Percentiles rank a stretch among this genome's conserved stretches.
These are phyloP conservation scores for Phymorhynchus buccinoides DNA, from an alignment of 1,140 invertebrate species.

Conservation along the genomic window DNA sequence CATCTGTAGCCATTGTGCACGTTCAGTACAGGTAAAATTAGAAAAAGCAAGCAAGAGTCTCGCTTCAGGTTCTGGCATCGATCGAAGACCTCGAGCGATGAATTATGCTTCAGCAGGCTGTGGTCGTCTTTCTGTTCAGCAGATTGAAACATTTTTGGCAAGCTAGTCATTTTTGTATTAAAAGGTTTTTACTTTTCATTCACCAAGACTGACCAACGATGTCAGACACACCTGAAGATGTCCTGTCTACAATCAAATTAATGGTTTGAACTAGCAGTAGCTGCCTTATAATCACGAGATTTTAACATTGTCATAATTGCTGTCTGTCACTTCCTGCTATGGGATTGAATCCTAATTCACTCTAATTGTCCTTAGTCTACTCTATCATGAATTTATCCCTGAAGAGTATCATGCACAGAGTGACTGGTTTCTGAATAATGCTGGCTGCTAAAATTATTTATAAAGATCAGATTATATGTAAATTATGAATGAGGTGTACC, in stretches of 20 bases:
- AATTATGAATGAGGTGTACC: no score
- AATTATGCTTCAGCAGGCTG: not conserved
- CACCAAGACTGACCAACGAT: not conserved
- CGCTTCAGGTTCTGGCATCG: conserved; percentile 21
- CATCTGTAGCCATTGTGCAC: not conserved
- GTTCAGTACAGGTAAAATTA: not conserved
- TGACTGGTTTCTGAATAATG: no score
- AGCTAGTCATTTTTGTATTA: not conserved
- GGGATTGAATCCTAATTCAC: not conserved
- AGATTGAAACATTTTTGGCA: not conserved
- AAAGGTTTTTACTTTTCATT: not conserved
- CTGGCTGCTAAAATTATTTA: no score
- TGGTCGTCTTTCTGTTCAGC: not conserved
- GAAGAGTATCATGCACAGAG: no score
- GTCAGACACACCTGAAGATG: not conserved
- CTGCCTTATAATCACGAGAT: not conserved
- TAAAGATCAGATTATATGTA: no score
- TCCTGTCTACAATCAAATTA: no score
- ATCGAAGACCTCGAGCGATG: conserved; percentile 16
- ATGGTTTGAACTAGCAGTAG: no score
- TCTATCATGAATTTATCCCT: no score
- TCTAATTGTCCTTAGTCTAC: not conserved
- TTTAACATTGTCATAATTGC: not conserved
- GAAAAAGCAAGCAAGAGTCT: not conserved
- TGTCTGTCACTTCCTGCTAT: not conserved